Base-by-base conservation (phyloP, 2,888 invertebrate genomes). In the Dione juno region DNA sequence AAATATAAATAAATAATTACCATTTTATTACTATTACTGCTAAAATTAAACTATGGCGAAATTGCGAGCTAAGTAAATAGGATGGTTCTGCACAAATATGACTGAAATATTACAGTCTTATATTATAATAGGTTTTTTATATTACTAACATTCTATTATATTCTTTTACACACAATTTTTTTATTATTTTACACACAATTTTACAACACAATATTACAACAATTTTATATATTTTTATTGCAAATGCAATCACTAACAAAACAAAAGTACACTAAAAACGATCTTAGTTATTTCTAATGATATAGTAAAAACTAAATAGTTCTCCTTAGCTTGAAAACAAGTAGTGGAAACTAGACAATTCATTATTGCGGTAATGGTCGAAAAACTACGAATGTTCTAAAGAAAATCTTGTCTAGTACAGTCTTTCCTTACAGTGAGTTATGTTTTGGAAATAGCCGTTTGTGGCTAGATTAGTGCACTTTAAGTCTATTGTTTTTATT, bases 361-460 rank as follows among this genome's bases (percentile, higher is more conserved):
- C 72, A 74, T 74, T 74, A 74, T 67, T 16, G 50, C 63, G 65
- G 54, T 74, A 67, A 70, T 66, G 52, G 69, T 57, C 52, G 74
- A 74, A 74, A 73, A 74, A 72, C 69, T 67, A 70, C 48, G 58
- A 70, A 72, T 72, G 66, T 63, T 63, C 72, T 65, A 67, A 66
- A 66, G 74, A 74, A 74, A 69, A 74, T 69, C 74, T 66, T 45
- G 57, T 58, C 66, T 67, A 48, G 45, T 63, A 13, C 74, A 61
- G 69, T 64, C 66, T 72, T 65, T 71, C 66, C 67, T 72, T 72
- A 65, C 57, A 70, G 73, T 75, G 69, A 75, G 67, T 75, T 70
- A 75, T 75, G 75, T 71, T 71, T 48, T 40, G 65, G 54, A 67
- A 74, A 74, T 70, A 72, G 71, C 74, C 71, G 67, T 75, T 74